These are phyloP conservation scores for Nothura maculosa DNA, from an alignment of 2,797 vertebrate species.

Conservation along the genomic window DNA sequence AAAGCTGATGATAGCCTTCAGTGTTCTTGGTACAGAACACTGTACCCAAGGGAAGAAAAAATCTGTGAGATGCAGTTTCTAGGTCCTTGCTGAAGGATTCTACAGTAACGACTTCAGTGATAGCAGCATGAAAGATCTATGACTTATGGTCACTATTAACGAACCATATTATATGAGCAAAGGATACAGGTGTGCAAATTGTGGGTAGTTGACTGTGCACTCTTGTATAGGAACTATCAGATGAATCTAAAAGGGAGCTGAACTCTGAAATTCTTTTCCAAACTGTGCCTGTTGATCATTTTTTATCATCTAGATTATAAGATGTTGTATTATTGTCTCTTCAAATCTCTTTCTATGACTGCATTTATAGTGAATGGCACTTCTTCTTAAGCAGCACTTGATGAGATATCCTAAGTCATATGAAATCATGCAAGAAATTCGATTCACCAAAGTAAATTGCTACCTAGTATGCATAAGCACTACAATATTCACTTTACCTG, in stretches of 20 bases:
- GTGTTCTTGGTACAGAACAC: not conserved
- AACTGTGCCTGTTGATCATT: not conserved
- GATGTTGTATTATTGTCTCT: not conserved
- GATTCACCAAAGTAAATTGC: not conserved
- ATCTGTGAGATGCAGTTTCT: not conserved
- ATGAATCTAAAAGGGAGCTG: not conserved
- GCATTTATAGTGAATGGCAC: not conserved
- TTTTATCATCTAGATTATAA: not conserved
- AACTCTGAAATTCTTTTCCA: conserved; percentile 8
- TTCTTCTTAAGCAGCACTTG: not conserved
- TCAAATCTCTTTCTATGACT: not conserved
- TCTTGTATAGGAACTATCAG: not conserved
- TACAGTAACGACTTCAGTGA: not conserved
- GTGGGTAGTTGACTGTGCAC: not conserved
- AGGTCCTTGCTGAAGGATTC: not conserved
- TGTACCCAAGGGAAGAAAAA: not conserved
- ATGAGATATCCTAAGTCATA: rapidly evolving
- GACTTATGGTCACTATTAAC: not conserved
- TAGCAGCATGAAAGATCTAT: not conserved
- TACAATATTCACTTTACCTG: not conserved
- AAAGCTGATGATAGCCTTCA: not conserved
- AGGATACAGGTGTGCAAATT: not conserved
- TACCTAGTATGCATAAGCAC: not conserved
- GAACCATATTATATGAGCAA: not conserved
- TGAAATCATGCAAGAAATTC: not conserved